Base-by-base conservation (phyloP, 2,888 invertebrate genomes). In the Desoria tigrina region DNA sequence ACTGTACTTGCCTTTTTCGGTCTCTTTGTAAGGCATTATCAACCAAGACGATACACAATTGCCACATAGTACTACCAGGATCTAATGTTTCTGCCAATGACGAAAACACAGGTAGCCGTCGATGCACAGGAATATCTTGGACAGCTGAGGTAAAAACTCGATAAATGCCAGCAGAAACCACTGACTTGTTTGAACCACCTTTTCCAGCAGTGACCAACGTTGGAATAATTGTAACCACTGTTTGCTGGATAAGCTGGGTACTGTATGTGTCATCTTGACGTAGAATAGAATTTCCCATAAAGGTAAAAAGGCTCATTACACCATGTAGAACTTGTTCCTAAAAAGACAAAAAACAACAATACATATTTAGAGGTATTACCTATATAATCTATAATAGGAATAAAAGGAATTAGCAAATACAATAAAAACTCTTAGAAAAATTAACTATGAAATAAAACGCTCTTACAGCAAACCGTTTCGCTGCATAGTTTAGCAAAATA, bases 301-400 rank as follows among this genome's bases (percentile, higher is more conserved):
- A 99, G 0, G 97, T 96, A 79, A 99, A 99, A 76, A 99, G 92
- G 24, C 94, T 89, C 88, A 98, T 95, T 2, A 96, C 90, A 77
- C 96, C 93, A 78, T 93, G 90, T 18, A 97, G 82, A 0, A 98
- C 92, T 81, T 90, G 88, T 66, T 88, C 86, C 79, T 80, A 76
- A 32, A 71, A 6, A 61, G 28, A 39, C 24, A 54, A 39, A 18
- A 53, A 27, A n/a, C n/a, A n/a, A n/a, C 18, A 58, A 23, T 16
- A 27, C n/a, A 9, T 7, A 26, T 23, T 55, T 53, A 37, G 18
- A 55, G 49, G n/a, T 55, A 37, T 49, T n/a, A n/a, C n/a, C n/a
- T n/a, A n/a, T 49, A 18, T 39, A 54, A 51, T 24, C 16, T 26
- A 51, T 27, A n/a, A 18, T 2, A 28, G 24, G 53, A 57, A 60